Base-by-base conservation (phyloP, 2,888 invertebrate species). In the Cactoblastis cactorum region DNA sequence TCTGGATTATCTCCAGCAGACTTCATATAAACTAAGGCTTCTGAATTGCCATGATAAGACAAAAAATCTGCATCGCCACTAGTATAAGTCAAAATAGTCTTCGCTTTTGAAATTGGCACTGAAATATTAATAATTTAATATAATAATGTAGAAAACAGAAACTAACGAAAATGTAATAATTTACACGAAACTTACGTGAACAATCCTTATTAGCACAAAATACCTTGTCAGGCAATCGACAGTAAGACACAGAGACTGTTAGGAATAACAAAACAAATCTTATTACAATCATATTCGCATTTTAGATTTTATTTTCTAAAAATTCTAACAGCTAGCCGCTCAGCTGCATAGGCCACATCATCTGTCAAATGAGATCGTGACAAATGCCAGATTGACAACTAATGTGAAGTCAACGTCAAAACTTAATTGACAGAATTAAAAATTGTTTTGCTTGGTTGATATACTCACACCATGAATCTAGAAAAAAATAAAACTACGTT, bases 161-260 rank as follows among this genome's bases (percentile, higher is more conserved):
- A 57, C 22, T 51, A 62, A 72, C 69, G 63, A 74, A 63, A 63
- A 62, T 66, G 67, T 63, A 59, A 62, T 56, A 34, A 53, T 49
- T 56, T 49, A 48, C 53, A 56, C 51, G 50, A 15, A 59, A 74
- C 80, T 81, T 87, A 95, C 95, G 91, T 80, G 91, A 90, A 80
- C 95, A 95, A 73, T 92, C 80, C 76, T 89, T 80, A 84, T 95
- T 93, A 63, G 88, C 93, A 91, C 95, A 95, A 71, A 91, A 83
- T 68, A 94, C 91, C 80, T 92, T 92, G 73, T 94, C 92, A 50
- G 94, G 93, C 67, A 92, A 83, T 80, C 85, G 79, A 70, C 89
- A 80, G 52, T 81, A 68, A 59, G 74, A 73, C 52, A 74, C 58
- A 57, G 78, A 69, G 55, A 85, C 66, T 63, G 77, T 74, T 71